Percentiles rank a stretch among this genome's conserved stretches.
Evolutionary conservation across 1,140 invertebrate species (phyloP).

Genomic region (Drosophila pachea): DNA sequence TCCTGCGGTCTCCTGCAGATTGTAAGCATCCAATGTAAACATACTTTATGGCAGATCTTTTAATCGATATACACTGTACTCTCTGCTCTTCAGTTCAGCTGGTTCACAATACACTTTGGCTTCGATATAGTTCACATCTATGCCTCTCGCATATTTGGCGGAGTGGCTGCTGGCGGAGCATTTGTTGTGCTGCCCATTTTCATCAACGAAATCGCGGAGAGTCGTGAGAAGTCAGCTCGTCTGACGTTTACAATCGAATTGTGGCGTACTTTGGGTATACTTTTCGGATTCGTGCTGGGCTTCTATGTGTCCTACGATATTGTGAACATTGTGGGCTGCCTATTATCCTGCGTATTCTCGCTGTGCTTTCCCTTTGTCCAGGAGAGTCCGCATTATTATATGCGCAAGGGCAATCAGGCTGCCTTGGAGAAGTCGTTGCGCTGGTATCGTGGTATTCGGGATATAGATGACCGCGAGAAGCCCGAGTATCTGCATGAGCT

Average conservation of each 20-base stretch:
- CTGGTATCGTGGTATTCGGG: constrained; percentile 78
- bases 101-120: constrained; percentile 73
- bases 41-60: no score
- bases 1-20: constrained; percentile 67
- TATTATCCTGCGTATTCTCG: constrained; percentile 81
- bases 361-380: constrained; percentile 81
- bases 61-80: not conserved
- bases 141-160: constrained; percentile 79
- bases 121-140: constrained; percentile 72
- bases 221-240: constrained; percentile 45
- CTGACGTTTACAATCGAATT: constrained; percentile 63
- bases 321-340: constrained; percentile 72
- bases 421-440: constrained; percentile 80
- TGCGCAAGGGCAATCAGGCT: constrained; percentile 80
- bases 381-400: constrained; percentile 82
- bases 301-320: constrained; percentile 48
- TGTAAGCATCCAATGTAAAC: constrained; percentile 37
- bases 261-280: constrained; percentile 64
- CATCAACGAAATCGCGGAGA: constrained; percentile 80
- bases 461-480: constrained; percentile 62
- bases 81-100: constrained; percentile 34
- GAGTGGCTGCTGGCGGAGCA: constrained; percentile 78
- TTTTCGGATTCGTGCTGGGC: constrained; percentile 57
- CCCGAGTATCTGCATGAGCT: constrained; percentile 64
- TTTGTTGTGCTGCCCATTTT: constrained; percentile 80